These are phyloP conservation scores for Ctenopoma kingsleyae DNA, from an alignment of 2,797 vertebrate species.

Conservation along the genomic window DNA sequence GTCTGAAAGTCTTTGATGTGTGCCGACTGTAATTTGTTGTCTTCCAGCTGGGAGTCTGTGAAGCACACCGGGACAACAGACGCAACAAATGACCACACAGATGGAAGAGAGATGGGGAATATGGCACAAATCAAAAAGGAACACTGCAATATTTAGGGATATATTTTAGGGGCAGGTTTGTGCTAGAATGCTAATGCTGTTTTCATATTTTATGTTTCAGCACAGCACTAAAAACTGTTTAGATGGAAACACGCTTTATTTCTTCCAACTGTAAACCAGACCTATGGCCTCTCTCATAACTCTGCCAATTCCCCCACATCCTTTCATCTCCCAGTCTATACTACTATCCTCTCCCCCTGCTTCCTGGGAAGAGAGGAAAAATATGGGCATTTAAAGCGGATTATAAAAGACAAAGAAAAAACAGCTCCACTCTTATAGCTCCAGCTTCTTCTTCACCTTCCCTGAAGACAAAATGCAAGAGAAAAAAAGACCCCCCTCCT, in stretches of 20 bases:
- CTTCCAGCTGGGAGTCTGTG: slow-evolving; percentile 70
- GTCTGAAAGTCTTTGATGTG: slow-evolving; percentile 68
- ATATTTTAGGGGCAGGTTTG: background rate
- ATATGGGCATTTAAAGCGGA: slow-evolving; percentile 25
- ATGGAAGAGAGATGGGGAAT: slow-evolving; percentile 13
- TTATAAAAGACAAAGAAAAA: slow-evolving; percentile 41
- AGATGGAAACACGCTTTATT: slow-evolving; percentile 18
- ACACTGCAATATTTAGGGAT: slow-evolving; percentile 16
- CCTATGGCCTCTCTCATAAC: slow-evolving; percentile 1
- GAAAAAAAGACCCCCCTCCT: slow-evolving; percentile 43
- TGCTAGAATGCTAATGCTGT: no score
- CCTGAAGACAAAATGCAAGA: slow-evolving; percentile 21
- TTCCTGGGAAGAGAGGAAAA: slow-evolving; percentile 25
- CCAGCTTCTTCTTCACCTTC: slow-evolving; percentile 39
- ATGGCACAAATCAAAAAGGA: slow-evolving; percentile 8
- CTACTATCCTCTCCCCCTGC: slow-evolving; percentile 12
- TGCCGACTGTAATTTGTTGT: slow-evolving; percentile 69
- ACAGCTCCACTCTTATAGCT: slow-evolving; percentile 27
- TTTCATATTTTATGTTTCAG: background rate
- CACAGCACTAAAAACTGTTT: background rate
- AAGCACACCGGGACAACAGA: slow-evolving; percentile 46
- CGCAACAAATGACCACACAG: slow-evolving; percentile 54
- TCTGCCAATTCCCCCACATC: slow-evolving; percentile 7
- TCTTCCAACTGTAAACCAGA: slow-evolving; percentile 30
- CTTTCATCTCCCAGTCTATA: slow-evolving; percentile 38